A percentile compares a stretch with the other conserved stretches of the same genome.
Conservation (phyloP, 1,140 invertebrate species). For the Nymphalis io region DNA sequence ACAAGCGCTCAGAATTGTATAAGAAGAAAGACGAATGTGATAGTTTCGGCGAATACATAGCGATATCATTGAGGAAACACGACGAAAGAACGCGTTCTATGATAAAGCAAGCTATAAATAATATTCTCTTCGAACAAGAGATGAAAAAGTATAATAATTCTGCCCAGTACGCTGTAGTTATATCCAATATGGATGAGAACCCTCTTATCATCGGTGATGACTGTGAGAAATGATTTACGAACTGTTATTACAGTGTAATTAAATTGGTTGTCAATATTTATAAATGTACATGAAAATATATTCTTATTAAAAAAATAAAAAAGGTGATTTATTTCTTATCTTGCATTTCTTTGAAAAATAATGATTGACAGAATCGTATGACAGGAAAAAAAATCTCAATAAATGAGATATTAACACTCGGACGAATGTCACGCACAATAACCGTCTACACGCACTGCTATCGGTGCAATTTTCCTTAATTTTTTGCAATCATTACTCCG, state of each 20-base stretch:
- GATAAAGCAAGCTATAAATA: conserved; percentile 78
- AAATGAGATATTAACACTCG: conserved; percentile 22
- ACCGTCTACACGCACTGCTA: conserved; percentile 34
- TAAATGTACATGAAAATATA: not conserved
- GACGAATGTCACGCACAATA: conserved; percentile 33
- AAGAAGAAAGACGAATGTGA: conserved; percentile 73
- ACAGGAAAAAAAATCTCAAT: not conserved
- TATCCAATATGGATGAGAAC: conserved; percentile 56
- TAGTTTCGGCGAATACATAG: conserved; percentile 73
- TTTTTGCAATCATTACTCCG: conserved; percentile 50
- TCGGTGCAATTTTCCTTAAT: conserved; percentile 46
- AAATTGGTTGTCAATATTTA: too few species aligned
- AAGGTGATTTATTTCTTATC: not conserved
- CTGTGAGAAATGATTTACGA: conserved; percentile 14
- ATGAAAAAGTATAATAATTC: conserved; percentile 66
- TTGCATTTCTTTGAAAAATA: conserved; percentile 6
- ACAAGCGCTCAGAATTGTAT: conserved; percentile 46
- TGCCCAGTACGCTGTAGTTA: conserved; percentile 49
- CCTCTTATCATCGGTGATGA: conserved; percentile 56
- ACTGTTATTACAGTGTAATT: not conserved
- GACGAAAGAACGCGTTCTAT: conserved; percentile 69
- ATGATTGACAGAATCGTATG: not conserved
- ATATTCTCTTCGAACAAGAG: conserved; percentile 73
- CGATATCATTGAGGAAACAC: conserved; percentile 66
- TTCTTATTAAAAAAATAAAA: conserved; percentile 4